A percentile compares a stretch with the other conserved stretches of the same genome.
These are phyloP conservation scores for Luperina testacea DNA, from an alignment of 2,888 invertebrate species.

Conservation along the genomic window DNA sequence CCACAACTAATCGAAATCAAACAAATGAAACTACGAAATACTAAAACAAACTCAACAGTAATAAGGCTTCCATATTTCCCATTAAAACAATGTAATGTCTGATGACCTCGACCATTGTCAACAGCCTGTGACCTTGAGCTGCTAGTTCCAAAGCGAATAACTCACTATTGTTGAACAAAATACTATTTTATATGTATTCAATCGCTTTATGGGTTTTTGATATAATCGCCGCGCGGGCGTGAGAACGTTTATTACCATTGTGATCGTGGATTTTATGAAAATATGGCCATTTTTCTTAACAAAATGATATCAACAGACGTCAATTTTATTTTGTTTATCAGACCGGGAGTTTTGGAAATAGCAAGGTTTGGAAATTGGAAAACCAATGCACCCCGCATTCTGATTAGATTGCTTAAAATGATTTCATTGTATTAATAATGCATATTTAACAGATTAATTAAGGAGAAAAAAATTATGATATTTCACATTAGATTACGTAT, in stretches of 20 bases:
- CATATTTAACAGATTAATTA: neutral
- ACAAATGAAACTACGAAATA: neutral
- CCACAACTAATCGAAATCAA: neutral
- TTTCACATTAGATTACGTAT: too few relatives aligned
- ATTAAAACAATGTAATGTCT: conserved; percentile 54
- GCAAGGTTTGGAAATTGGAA: neutral
- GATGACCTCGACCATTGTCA: conserved; percentile 60
- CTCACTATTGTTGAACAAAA: conserved; percentile 41
- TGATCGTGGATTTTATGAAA: conserved; percentile 4
- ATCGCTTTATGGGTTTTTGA: conserved; percentile 50
- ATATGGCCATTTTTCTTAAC: neutral
- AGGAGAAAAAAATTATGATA: neutral
- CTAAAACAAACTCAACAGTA: conserved; percentile 14
- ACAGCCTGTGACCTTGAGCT: conserved; percentile 52
- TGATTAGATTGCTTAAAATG: neutral
- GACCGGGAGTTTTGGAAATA: too few relatives aligned
- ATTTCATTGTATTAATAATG: neutral
- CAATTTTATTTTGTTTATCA: neutral
- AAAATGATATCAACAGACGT: neutral
- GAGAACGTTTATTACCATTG: conserved; percentile 33
- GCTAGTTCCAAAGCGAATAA: conserved; percentile 47
- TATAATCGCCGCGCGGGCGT: conserved; percentile 39
- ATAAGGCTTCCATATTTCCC: conserved; percentile 47
- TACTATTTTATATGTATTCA: conserved; percentile 59
- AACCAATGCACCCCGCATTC: neutral